A percentile compares a stretch with the other conserved stretches of the same genome.
Conservation (phyloP, 2,888 invertebrate genomes). For the Cryptus viduatorius region DNA sequence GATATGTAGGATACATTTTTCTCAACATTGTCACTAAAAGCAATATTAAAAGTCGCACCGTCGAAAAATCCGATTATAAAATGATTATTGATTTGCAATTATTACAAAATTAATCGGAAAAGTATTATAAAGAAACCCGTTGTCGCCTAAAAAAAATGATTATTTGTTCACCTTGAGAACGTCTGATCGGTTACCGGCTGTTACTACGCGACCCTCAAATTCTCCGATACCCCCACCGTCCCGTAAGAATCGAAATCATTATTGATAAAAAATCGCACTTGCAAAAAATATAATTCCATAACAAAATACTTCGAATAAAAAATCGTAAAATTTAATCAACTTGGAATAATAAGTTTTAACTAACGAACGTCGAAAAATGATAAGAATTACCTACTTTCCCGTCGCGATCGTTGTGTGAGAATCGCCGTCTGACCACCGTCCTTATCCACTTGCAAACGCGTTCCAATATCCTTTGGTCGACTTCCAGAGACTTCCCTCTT, state of each 20-base stretch:
- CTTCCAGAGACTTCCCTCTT: not conserved
- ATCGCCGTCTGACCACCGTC: slow-evolving; percentile 16
- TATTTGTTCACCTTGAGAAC: not conserved
- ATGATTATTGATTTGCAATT: not conserved
- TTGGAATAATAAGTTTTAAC: too few relatives aligned
- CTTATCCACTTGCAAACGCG: slow-evolving; percentile 37
- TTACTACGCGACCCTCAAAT: not conserved
- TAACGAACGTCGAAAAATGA: not conserved
- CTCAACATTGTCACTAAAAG: too few relatives aligned
- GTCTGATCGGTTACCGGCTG: not conserved
- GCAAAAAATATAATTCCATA: not conserved
- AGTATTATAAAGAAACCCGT: not conserved
- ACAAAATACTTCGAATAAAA: not conserved
- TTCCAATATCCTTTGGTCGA: slow-evolving; percentile 30
- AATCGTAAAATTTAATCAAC: not conserved
- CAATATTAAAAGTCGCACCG: too few relatives aligned
- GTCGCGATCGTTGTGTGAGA: not conserved
- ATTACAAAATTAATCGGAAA: not conserved
- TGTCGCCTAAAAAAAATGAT: too few relatives aligned
- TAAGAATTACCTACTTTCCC: not conserved
- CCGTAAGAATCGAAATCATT: too few relatives aligned
- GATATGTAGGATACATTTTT: too few relatives aligned
- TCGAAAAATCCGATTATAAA: too few relatives aligned
- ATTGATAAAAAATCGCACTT: not conserved
- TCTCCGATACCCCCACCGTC: not conserved